Evolutionary conservation across 1,140 invertebrate species (phyloP).

Genomic region (Leptoteleia sp.): DNA sequence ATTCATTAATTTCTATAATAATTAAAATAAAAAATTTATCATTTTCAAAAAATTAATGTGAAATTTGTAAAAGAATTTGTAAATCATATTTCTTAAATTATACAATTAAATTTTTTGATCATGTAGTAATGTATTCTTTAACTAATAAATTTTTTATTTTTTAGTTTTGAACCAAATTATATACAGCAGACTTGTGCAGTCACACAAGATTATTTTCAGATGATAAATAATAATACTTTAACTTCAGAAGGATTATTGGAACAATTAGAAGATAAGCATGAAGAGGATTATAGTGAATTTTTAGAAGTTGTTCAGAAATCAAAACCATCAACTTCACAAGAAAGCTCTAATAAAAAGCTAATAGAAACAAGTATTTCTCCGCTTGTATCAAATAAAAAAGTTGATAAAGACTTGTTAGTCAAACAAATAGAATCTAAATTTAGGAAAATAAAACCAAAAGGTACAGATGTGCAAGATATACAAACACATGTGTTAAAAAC

Average conservation of each 20-base stretch:
- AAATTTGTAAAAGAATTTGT: too few relatives aligned
- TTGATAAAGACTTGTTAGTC: slow-evolving; percentile 60
- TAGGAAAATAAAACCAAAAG: slow-evolving; percentile 75
- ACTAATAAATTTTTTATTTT: too few relatives aligned
- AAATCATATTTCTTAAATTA: too few relatives aligned
- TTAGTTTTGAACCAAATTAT: slow-evolving; percentile 75
- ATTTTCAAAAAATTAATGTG: too few relatives aligned
- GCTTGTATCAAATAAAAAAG: slow-evolving; percentile 38
- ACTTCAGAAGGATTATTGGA: slow-evolving; percentile 74
- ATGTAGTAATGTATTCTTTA: too few relatives aligned
- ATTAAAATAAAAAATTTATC: background rate
- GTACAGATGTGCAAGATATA: slow-evolving; percentile 11
- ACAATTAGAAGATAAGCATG: slow-evolving; percentile 76
- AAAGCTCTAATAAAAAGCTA: background rate
- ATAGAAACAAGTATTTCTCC: background rate
- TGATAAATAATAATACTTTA: slow-evolving; percentile 72
- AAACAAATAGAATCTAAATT: slow-evolving; percentile 75
- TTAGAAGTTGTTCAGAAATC: slow-evolving; percentile 72
- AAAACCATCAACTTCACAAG: slow-evolving; percentile 37
- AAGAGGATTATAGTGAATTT: slow-evolving; percentile 78
- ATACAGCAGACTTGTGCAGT: slow-evolving; percentile 73
- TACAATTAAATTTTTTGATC: too few relatives aligned
- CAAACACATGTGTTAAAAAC: background rate
- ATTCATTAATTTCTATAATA: background rate
- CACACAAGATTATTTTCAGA: slow-evolving; percentile 75